Conservation (phyloP, 1,140 invertebrate species). For the Platyura marginata region DNA sequence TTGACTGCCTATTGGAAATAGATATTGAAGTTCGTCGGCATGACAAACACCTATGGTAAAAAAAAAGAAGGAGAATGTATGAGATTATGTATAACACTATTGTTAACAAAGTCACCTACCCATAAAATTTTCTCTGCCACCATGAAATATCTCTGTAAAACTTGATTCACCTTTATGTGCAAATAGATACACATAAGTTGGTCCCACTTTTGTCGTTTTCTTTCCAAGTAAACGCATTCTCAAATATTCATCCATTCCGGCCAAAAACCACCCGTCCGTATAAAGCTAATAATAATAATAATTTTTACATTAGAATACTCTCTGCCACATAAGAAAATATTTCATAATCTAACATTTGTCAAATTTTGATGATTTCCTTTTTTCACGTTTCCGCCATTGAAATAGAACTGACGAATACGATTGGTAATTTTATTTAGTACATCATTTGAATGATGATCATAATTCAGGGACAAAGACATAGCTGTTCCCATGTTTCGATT, state of each 20-base stretch:
- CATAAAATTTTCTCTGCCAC: slow-evolving; percentile 35
- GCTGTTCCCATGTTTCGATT: slow-evolving; percentile 33
- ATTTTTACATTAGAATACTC: too few species aligned
- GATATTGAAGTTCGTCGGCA: slow-evolving; percentile 51
- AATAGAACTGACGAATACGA: slow-evolving; percentile 39
- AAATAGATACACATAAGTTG: slow-evolving; percentile 47
- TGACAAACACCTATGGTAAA: slow-evolving; percentile 37
- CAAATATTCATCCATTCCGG: slow-evolving; percentile 34
- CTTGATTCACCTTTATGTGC: slow-evolving; percentile 41
- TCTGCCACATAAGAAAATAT: too few species aligned
- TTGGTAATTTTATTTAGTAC: slow-evolving; percentile 26
- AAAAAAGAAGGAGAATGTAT: too few species aligned
- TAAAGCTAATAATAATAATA: slow-evolving; percentile 41
- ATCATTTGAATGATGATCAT: slow-evolving; percentile 31
- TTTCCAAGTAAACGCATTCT: slow-evolving; percentile 25
- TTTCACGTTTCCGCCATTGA: slow-evolving; percentile 27
- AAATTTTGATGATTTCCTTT: slow-evolving; percentile 27
- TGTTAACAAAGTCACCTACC: slow-evolving; percentile 18
- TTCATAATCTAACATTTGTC: slow-evolving; percentile 36
- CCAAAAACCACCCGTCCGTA: slow-evolving; percentile 45
- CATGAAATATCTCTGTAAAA: slow-evolving; percentile 43
- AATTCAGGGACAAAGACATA: slow-evolving; percentile 37
- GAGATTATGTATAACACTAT: background rate
- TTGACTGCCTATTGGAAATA: slow-evolving; percentile 43
- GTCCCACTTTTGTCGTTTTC: slow-evolving; percentile 21